These are phyloP conservation scores for Platysteira castanea DNA, from an alignment of 2,113 vertebrate species.

Conservation along the genomic window DNA sequence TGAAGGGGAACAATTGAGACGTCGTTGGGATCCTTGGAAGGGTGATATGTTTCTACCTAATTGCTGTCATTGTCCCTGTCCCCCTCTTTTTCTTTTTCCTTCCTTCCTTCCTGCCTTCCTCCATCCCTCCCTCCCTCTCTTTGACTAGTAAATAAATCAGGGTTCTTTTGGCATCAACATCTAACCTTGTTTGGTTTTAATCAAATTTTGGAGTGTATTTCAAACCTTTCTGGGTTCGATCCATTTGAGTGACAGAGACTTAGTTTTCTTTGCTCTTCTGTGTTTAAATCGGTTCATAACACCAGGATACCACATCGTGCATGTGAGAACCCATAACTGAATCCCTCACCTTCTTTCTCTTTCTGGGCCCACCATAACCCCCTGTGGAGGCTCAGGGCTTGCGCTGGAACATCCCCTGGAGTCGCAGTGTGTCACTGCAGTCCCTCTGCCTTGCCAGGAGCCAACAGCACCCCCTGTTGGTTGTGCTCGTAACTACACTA, in stretches of 20 bases:
- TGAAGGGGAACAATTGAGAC: not conserved
- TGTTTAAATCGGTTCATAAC: not conserved
- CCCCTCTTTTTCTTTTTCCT: not conserved
- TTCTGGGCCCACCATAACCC: not conserved
- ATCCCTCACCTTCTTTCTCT: not conserved
- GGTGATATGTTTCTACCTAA: not conserved
- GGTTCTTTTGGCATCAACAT: not conserved
- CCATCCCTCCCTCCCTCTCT: not conserved
- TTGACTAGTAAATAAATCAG: not conserved
- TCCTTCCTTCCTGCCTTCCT: not conserved
- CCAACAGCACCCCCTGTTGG: not conserved
- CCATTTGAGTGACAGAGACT: not conserved
- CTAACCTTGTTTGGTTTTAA: not conserved
- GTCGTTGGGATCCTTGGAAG: not conserved
- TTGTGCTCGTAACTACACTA: not conserved
- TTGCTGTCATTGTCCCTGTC: not conserved
- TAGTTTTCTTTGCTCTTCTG: not conserved
- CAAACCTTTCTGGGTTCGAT: not conserved
- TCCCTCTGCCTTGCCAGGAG: not conserved
- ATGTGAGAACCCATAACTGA: accelerated
- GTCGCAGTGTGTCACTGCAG: not conserved
- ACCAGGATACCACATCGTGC: not conserved
- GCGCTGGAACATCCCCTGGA: not conserved
- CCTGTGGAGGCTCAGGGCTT: not conserved
- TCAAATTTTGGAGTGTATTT: not conserved